Conservation (phyloP, 2,888 invertebrate genomes). For the Conomelus anceps region DNA sequence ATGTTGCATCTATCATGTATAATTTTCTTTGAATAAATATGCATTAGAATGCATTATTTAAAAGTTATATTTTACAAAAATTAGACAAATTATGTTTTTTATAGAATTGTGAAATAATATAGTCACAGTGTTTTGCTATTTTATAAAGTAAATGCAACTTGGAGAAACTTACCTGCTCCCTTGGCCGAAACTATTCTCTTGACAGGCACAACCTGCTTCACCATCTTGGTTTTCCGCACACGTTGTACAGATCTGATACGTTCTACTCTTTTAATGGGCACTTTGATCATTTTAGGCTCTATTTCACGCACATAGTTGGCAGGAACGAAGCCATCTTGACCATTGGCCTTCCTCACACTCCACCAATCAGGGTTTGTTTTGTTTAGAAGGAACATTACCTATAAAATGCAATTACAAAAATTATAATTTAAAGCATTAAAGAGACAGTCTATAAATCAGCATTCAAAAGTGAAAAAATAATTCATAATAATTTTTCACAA, state of each 20-base stretch:
- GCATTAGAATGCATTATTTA: no score
- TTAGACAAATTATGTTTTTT: neutral
- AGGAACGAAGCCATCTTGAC: slow-evolving; percentile 93
- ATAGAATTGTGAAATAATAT: neutral
- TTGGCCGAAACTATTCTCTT: slow-evolving; percentile 42
- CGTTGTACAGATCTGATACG: slow-evolving; percentile 75
- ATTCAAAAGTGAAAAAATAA: no score
- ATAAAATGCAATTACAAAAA: slow-evolving; percentile 27
- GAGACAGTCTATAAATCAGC: no score
- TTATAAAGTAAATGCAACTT: no score
- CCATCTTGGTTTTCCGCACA: slow-evolving; percentile 84
- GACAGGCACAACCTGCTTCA: slow-evolving; percentile 77
- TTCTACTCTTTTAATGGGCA: slow-evolving; percentile 78
- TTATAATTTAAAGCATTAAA: neutral
- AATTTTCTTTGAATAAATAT: no score
- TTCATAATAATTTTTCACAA: no score
- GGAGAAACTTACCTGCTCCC: slow-evolving; percentile 33
- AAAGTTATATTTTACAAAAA: neutral
- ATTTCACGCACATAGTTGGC: slow-evolving; percentile 93
- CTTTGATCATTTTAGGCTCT: slow-evolving; percentile 76
- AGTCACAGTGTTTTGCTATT: neutral
- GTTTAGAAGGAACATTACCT: slow-evolving; percentile 81
- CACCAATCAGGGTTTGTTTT: slow-evolving; percentile 99
- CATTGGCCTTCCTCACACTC: slow-evolving; percentile 90
- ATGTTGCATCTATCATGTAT: no score